Evolutionary conservation across 2,113 vertebrate genomes (phyloP), one percentile per base, ranked within the genome.

Genomic region (Anarhynchus alexandrinus): DNA sequence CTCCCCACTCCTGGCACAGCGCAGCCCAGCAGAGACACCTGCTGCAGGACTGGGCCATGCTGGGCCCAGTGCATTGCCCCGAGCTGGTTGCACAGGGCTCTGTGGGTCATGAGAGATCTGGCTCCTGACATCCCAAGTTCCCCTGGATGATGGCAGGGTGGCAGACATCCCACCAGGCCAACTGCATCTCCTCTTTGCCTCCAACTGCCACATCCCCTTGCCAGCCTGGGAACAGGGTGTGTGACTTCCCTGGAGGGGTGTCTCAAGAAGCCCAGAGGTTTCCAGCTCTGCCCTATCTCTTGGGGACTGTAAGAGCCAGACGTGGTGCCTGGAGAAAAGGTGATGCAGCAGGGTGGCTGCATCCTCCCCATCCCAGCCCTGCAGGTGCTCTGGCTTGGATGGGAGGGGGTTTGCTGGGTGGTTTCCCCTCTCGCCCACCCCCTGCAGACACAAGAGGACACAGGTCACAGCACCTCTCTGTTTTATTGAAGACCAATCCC

Each of bases 401-500:
- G 8, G 32, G 20, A 58, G 23, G 14, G 38, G 17, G 21, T 61
- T 87, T 94, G 19, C 58, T 51, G 34, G 18, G 21, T 34, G 19
- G 7, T 36, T 88, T 64, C 43, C 52, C 23, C 21, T 78, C 47
- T 89, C 0, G 0, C 27, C 73, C 82, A 22, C 12, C 20, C 22
- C 19, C 66, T 66, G 67, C 29, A 91, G 84, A 92, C 42, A 82
- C 7, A 9, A 93, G 70, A 72, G 71, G 62, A 95, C 93, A 93
- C 90, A 62, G 65, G 25, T 93, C 82, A 82, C 96, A 96, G 93
- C 96, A 96, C 85, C 92, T 97, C 94, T 95, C 94, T 81, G 43
- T 87, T 97, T 97, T 97, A 97, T 97, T 97, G 93, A 96, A 95
- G 74, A 94, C 38, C 55, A 86, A 17, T 70, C 92, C 74, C 92